Evolutionary conservation across 2,888 invertebrate species (phyloP).

Genomic region (Nezara viridula): DNA sequence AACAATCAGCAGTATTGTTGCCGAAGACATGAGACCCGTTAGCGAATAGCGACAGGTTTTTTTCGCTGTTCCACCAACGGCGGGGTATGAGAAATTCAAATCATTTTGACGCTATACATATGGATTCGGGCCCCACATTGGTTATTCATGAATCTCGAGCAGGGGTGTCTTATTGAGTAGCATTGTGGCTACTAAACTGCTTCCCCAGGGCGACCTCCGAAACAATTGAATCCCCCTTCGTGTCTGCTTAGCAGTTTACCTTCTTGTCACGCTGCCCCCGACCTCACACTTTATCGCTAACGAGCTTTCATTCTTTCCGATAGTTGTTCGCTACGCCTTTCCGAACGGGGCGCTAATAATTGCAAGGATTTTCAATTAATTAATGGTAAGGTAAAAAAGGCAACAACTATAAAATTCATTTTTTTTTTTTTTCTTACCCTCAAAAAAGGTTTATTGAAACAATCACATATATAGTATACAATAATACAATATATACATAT

Average conservation of each 20-base stretch:
- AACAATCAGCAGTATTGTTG: conserved; percentile 3
- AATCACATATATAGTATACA: no score
- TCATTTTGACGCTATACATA: conserved; percentile 35
- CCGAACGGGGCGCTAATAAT: neutral
- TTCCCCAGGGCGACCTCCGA: conserved; percentile 37
- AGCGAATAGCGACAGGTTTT: neutral
- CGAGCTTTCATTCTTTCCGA: conserved; percentile 37
- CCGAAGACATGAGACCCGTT: neutral
- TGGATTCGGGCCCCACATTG: conserved; percentile 24
- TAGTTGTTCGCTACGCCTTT: neutral
- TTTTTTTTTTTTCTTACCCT: no score
- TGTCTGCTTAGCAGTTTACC: conserved; percentile 38
- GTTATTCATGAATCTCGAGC: conserved; percentile 39
- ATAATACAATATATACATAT: no score
- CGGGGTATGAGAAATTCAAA: neutral
- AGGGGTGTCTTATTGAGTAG: conserved; percentile 51
- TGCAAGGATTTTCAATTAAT: neutral
- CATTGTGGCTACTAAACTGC: conserved; percentile 50
- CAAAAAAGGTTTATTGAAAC: no score
- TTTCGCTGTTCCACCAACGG: neutral
- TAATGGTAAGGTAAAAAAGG: neutral
- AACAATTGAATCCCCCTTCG: conserved; percentile 55
- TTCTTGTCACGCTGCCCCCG: conserved; percentile 48
- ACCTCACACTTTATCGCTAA: conserved; percentile 25
- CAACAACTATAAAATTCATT: no score